A percentile compares a stretch with the other conserved stretches of the same genome.
Conservation (phyloP, 2,888 invertebrate genomes). For the Dicroscelio sp. region DNA sequence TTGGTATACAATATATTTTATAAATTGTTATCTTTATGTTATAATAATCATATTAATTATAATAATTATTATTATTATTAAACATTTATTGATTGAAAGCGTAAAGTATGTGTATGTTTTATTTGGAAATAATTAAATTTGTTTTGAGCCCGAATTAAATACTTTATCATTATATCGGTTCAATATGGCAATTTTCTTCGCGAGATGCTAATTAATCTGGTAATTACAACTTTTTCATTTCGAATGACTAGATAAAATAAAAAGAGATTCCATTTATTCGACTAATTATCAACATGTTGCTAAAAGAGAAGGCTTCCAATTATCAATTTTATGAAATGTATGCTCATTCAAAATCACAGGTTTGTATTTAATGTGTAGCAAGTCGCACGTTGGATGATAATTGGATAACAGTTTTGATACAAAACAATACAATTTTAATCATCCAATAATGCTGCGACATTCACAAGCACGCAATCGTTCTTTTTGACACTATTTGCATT, state of each 20-base stretch:
- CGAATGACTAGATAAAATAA: not conserved
- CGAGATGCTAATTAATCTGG: not conserved
- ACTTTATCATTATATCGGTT: too few species aligned
- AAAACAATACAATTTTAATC: constrained; percentile 22
- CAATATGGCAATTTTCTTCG: not conserved
- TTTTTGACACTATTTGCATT: constrained; percentile 35
- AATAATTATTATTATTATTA: too few species aligned
- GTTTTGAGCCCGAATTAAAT: not conserved
- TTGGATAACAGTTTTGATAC: constrained; percentile 26
- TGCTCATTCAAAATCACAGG: not conserved
- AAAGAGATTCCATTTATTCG: not conserved
- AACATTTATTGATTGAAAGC: not conserved
- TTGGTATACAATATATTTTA: too few species aligned
- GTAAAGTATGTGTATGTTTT: too few species aligned
- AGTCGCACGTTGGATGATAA: constrained; percentile 23
- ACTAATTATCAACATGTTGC: not conserved
- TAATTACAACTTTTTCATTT: constrained; percentile 16
- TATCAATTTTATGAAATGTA: not conserved
- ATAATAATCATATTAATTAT: too few species aligned
- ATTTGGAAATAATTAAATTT: too few species aligned
- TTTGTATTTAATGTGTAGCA: not conserved
- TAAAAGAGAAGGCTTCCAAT: not conserved
- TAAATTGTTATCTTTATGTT: too few species aligned
- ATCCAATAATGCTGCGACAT: constrained; percentile 8
- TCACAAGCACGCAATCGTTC: constrained; percentile 21